Percentiles rank a stretch among this genome's conserved stretches.
Conservation (phyloP, 2,888 invertebrate genomes). For the Hemithea aestivaria region DNA sequence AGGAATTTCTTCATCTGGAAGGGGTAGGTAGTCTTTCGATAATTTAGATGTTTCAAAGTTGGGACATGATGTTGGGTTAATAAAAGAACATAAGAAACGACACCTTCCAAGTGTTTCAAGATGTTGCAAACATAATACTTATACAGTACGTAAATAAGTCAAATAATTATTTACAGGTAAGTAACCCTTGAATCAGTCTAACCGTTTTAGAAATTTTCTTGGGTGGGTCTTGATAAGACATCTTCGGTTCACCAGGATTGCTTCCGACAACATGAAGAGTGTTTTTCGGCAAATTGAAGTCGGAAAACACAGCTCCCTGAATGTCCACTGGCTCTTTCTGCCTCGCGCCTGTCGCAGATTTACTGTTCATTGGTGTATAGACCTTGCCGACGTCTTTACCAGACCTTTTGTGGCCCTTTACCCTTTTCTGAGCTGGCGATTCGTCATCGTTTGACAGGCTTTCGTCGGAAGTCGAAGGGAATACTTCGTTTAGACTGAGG, state of each 20-base stretch:
- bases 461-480: conserved; percentile 72
- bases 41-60: too few relatives aligned
- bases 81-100: too few relatives aligned
- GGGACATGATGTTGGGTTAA: too few relatives aligned
- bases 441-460: conserved; percentile 63
- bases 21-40: too few relatives aligned
- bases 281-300: conserved; percentile 66
- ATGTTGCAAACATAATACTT: too few relatives aligned
- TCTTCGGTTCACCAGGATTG: conserved; percentile 72
- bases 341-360: conserved; percentile 59
- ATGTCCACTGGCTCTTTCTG: conserved; percentile 49
- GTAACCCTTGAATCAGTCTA: conserved; percentile 11
- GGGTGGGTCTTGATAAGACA: conserved; percentile 65
- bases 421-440: conserved; percentile 43
- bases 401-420: conserved; percentile 41
- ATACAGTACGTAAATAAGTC: too few relatives aligned
- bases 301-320: conserved; percentile 57
- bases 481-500: conserved; percentile 66
- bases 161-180: too few relatives aligned
- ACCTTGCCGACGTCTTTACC: conserved; percentile 45
- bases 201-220: conserved; percentile 73
- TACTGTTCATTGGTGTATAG: conserved; percentile 66
- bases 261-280: conserved; percentile 70
- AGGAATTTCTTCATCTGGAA: conserved; percentile 67
- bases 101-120: too few relatives aligned